Conservation (phyloP, 2,113 vertebrate species). For the Sterna hirundo region DNA sequence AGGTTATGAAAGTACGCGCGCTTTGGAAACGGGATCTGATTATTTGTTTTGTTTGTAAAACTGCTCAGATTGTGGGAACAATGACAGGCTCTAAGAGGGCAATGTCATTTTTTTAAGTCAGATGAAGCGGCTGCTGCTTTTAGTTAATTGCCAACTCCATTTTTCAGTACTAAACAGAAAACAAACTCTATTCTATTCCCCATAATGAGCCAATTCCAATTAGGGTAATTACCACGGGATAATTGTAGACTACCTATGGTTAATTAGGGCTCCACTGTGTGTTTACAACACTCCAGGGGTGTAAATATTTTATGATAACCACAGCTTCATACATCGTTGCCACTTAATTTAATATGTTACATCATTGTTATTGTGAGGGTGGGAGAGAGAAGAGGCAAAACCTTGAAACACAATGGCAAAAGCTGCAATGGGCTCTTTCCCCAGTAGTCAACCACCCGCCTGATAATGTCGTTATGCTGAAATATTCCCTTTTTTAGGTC, state of each 20-base stretch:
- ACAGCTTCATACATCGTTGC: conserved; percentile 21
- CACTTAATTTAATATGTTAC: conserved; percentile 49
- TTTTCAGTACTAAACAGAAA: conserved; percentile 38
- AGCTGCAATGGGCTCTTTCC: background rate
- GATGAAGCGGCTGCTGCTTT: conserved; percentile 45
- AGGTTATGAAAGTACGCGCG: background rate
- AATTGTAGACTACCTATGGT: conserved; percentile 47
- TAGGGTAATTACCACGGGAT: conserved; percentile 30
- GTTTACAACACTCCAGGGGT: conserved; percentile 37
- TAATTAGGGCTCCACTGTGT: conserved; percentile 54
- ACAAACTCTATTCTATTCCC: conserved; percentile 43
- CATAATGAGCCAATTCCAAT: conserved; percentile 29
- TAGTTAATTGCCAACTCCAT: conserved; percentile 43
- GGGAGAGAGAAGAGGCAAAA: background rate
- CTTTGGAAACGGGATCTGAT: background rate
- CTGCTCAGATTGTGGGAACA: conserved; percentile 24
- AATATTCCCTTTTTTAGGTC: background rate
- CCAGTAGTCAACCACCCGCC: background rate
- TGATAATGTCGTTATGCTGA: background rate
- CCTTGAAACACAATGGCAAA: background rate
- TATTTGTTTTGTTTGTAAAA: conserved; percentile 28
- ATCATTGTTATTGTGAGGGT: background rate
- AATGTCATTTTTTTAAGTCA: conserved; percentile 33
- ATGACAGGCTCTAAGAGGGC: conserved; percentile 18
- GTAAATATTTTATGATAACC: conserved; percentile 64